Evolutionary conservation across 2,797 vertebrate genomes (phyloP).

Genomic region (Hemibagrus guttatus): DNA sequence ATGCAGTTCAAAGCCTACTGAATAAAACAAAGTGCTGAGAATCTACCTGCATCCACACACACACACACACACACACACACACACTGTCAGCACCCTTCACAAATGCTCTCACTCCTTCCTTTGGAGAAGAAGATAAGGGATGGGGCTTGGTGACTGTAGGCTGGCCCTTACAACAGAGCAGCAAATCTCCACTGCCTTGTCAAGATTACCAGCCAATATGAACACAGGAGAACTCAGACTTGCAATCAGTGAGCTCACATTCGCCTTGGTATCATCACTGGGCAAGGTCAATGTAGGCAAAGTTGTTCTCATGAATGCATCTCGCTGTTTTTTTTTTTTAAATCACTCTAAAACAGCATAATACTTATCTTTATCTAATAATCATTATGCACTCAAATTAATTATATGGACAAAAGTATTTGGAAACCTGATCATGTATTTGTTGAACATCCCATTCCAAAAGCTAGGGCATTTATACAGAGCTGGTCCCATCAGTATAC

Average conservation of each 20-base stretch:
- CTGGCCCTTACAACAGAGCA: constrained; percentile 88
- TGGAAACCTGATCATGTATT: no score
- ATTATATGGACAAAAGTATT: no score
- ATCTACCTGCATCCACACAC: constrained; percentile 48
- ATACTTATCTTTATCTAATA: no score
- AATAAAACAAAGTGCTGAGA: constrained; percentile 54
- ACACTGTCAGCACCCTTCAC: constrained; percentile 59
- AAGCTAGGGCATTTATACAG: no score
- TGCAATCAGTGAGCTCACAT: constrained; percentile 76
- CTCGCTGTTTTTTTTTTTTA: no score
- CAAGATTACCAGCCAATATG: constrained; percentile 87
- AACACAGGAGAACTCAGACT: constrained; percentile 62
- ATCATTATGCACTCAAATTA: no score
- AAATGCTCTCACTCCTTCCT: constrained; percentile 46
- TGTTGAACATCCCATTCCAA: no score
- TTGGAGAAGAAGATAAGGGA: constrained; percentile 35
- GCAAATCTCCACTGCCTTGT: constrained; percentile 76
- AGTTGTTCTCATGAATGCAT: no score
- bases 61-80: constrained; percentile 47
- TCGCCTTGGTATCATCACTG: constrained; percentile 87
- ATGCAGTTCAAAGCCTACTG: constrained; percentile 60
- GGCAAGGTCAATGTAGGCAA: constrained; percentile 29
- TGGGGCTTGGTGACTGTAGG: constrained; percentile 70
- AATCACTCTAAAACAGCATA: no score
- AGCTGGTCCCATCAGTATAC: no score